Evolutionary conservation across 1,140 invertebrate species (phyloP), one percentile per base, ranked within the genome.

Genomic region (Agraylea sexmaculata): DNA sequence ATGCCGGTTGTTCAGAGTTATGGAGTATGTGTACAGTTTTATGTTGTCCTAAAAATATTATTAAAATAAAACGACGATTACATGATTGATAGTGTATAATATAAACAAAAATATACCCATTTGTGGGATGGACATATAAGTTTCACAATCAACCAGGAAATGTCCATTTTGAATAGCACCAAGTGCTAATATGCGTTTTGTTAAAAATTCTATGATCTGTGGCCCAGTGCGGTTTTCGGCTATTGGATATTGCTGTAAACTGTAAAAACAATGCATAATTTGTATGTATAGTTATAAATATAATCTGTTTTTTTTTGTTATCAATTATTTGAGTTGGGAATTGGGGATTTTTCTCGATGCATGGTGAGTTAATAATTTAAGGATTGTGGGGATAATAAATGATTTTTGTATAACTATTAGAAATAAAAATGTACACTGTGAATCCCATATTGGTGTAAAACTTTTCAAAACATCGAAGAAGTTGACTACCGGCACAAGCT

Each of bases 61-160:
- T 12, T 25, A 31, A 31, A n/a, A 15, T 11, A 16, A 32, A 36
- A n/a, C n/a, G 6, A 6, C 15, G 4, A n/a, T 32, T 6, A 30
- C n/a, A n/a, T 33, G 7, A 40, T 17, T 32, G 4, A 7, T 5
- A 8, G 11, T 21, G 35, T 20, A 37, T 13, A 37, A 23, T 37
- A 42, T 37, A 4, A 19, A 40, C 15, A 13, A 34, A 33, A 31
- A 12, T 38, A 19, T 49, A 76, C 78, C 77, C 50, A 80, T 65
- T 50, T 76, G 75, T 8, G 78, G 78, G 42, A 80, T 75, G 16
- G 86, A 88, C 34, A 80, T 78, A 52, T 87, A 95, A 10, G 88
- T 91, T 59, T 97, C 92, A 57, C 92, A 96, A 53, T 97, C 91
- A 0, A 97, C 88, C 30, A 86, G 62, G 63, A 93, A 95, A 51